These are phyloP conservation scores for Megalurothrips usitatus DNA, from an alignment of 2,888 invertebrate species.

Conservation along the genomic window DNA sequence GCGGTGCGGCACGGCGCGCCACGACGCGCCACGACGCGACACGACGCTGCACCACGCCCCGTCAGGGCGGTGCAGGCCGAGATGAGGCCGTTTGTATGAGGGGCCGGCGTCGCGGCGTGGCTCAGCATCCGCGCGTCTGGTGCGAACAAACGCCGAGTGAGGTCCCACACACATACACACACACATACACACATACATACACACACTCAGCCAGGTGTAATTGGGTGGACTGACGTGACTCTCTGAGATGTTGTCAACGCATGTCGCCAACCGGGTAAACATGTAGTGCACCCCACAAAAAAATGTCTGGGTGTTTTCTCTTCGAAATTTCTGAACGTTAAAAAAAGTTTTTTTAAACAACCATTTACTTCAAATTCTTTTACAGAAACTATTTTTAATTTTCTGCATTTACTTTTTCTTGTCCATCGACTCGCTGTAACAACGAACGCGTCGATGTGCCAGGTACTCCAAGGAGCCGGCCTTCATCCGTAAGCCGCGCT, in stretches of 20 bases:
- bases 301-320: no score
- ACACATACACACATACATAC: no score
- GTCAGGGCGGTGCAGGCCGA: neutral
- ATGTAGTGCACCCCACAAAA: no score
- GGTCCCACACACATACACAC: neutral
- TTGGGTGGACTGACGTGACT: no score
- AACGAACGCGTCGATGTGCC: constrained; percentile 36
- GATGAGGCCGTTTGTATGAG: constrained; percentile 15
- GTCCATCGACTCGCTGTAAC: neutral
- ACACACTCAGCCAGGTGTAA: no score
- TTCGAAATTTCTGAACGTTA: no score
- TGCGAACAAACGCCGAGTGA: neutral
- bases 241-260: no score
- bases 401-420: no score
- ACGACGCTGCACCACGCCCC: neutral
- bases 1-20: neutral
- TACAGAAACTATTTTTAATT: no score
- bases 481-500: constrained; percentile 76
- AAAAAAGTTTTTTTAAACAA: no score
- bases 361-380: no score
- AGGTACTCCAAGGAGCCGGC: constrained; percentile 79
- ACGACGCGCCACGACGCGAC: neutral
- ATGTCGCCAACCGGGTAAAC: no score
- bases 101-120: neutral
- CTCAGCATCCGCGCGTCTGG: neutral